phyloP scores from a whole-genome alignment of 2,113 vertebrate species.

The Carlito syrichta region DNA sequence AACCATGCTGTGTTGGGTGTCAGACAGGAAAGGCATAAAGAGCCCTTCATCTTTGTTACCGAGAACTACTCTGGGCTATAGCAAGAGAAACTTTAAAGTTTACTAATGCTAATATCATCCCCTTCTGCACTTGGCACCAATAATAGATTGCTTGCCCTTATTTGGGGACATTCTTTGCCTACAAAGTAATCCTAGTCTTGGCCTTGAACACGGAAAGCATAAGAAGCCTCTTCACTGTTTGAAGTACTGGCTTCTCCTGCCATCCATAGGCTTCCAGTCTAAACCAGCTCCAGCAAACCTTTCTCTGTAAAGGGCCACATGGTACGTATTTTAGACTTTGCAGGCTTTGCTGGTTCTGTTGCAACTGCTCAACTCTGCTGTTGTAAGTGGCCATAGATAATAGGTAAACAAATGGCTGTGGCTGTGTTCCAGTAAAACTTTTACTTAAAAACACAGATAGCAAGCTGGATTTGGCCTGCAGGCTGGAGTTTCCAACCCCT shows the following conservation, averaged over 20 bases:
- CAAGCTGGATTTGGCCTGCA: not conserved
- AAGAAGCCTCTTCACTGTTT: rapidly evolving
- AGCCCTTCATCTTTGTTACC: not conserved
- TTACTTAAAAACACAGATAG: not conserved
- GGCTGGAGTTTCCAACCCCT: not conserved
- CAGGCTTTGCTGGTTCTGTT: not conserved
- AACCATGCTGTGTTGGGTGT: too few relatives aligned
- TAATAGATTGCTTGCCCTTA: not conserved
- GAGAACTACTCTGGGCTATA: not conserved
- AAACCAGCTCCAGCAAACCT: not conserved
- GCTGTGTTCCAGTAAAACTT: not conserved
- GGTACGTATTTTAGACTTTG: not conserved
- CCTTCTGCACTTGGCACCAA: not conserved
- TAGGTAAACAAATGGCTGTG: not conserved
- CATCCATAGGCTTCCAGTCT: not conserved
- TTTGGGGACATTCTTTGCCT: not conserved
- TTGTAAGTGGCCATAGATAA: not conserved
- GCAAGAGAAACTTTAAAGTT: not conserved
- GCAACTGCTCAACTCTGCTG: not conserved
- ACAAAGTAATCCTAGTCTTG: not conserved
- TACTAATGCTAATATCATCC: not conserved
- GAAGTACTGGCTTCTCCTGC: not conserved
- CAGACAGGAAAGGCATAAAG: not conserved
- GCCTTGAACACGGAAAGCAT: not conserved
- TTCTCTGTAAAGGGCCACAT: not conserved